phyloP scores from a whole-genome alignment of 1,140 invertebrate genomes.

The Drosophila trapezifrons region DNA sequence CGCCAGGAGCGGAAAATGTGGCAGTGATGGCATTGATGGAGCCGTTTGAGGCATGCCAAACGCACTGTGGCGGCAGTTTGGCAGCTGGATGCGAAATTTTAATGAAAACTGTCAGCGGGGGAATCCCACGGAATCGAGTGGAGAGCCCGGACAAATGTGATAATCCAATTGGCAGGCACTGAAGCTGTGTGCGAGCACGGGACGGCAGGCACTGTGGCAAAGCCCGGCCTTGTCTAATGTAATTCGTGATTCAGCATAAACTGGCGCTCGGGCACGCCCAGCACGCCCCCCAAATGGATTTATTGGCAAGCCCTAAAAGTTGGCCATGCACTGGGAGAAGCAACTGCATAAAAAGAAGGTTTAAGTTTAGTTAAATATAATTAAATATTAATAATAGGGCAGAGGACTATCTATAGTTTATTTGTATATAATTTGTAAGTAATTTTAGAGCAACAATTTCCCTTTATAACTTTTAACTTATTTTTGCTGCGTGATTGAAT shows the following conservation, averaged over 20 bases:
- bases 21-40: constrained; percentile 67
- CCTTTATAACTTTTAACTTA: not conserved
- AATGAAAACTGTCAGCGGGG: constrained; percentile 65
- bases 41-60: constrained; percentile 61
- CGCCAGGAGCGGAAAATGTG: constrained; percentile 7
- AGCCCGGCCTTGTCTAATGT: constrained; percentile 70
- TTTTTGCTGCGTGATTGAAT: constrained; percentile 8
- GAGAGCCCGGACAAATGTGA: constrained; percentile 48
- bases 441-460: too few species aligned
- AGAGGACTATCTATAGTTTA: not conserved
- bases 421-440: not conserved
- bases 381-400: not conserved
- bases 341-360: too few species aligned
- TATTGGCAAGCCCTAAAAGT: constrained; percentile 54
- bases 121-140: constrained; percentile 13
- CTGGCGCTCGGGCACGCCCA: constrained; percentile 41
- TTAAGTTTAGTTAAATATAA: not conserved
- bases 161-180: constrained; percentile 74
- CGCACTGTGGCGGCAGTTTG: constrained; percentile 26
- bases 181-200: constrained; percentile 9
- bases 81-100: constrained; percentile 60
- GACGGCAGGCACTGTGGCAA: constrained; percentile 24
- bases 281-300: constrained; percentile 39
- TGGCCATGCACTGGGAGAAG: constrained; percentile 13
- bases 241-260: constrained; percentile 83